Percentiles rank a stretch among this genome's conserved stretches.
These are phyloP conservation scores for Enteromius trimaculatus DNA, from an alignment of 2,797 vertebrate species.

Conservation along the genomic window DNA sequence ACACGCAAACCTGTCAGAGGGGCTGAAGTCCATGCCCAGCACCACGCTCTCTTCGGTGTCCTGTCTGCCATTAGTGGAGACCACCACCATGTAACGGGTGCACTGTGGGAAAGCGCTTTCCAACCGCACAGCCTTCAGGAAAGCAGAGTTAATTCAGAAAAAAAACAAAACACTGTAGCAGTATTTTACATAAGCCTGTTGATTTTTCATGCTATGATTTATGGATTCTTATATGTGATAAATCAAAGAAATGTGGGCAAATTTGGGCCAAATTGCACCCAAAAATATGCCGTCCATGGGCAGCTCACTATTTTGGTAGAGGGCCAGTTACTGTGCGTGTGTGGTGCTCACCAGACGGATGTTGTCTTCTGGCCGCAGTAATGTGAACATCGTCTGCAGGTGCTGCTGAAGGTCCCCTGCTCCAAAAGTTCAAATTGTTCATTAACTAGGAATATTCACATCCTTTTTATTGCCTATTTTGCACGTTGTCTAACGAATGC, in stretches of 20 bases:
- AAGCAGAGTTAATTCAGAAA: slow-evolving; percentile 14
- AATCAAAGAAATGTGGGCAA: not conserved
- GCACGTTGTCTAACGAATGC: not conserved
- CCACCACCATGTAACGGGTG: slow-evolving; percentile 98
- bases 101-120: slow-evolving; percentile 92
- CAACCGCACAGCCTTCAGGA: slow-evolving; percentile 89
- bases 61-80: slow-evolving; percentile 94
- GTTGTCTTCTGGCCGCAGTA: slow-evolving; percentile 95
- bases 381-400: slow-evolving; percentile 98
- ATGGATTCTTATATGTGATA: not conserved
- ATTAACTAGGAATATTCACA: not conserved
- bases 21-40: slow-evolving; percentile 94
- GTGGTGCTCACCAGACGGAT: slow-evolving; percentile 90
- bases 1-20: slow-evolving; percentile 86
- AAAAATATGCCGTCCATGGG: not conserved
- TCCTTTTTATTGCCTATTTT: not conserved
- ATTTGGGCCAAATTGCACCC: not conserved
- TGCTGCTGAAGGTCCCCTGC: slow-evolving; percentile 97
- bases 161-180: not conserved
- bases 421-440: not conserved
- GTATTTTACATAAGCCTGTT: not conserved
- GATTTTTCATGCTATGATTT: not conserved
- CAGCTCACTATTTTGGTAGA: not conserved
- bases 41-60: slow-evolving; percentile 98
- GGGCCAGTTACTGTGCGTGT: slow-evolving; percentile 8